Conservation (phyloP, 1,140 invertebrate species). For the Drosophila oshimai region DNA sequence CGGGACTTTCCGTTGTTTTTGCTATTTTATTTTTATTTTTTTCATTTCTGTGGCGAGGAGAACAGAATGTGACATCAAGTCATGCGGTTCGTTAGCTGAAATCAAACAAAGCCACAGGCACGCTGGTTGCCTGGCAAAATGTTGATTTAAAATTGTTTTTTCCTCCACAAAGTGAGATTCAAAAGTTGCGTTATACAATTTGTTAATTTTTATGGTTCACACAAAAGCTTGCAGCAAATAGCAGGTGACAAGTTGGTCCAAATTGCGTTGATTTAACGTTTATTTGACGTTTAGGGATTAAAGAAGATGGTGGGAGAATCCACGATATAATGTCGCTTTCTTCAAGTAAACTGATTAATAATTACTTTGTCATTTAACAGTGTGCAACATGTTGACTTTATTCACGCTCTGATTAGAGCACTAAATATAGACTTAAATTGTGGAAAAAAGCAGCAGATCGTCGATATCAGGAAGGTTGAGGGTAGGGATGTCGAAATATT, state of each 20-base stretch:
- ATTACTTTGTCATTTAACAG: slow-evolving; percentile 24
- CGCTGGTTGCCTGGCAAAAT: slow-evolving; percentile 16
- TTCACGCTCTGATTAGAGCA: slow-evolving; percentile 63
- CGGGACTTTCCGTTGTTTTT: slow-evolving; percentile 17
- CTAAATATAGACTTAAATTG: slow-evolving; percentile 52
- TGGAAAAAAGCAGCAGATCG: not conserved
- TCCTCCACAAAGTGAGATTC: not conserved
- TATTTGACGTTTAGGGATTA: not conserved
- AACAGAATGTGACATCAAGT: slow-evolving; percentile 54
- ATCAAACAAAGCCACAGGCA: slow-evolving; percentile 44
- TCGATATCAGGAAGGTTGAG: slow-evolving; percentile 17
- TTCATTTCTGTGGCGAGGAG: slow-evolving; percentile 18
- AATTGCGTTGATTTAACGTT: slow-evolving; percentile 4
- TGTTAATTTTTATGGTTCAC: slow-evolving; percentile 45
- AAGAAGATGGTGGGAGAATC: not conserved
- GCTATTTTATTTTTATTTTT: not conserved
- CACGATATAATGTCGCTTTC: not conserved
- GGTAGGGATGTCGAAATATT: too few relatives aligned
- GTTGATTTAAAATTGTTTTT: slow-evolving; percentile 34
- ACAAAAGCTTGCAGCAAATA: slow-evolving; percentile 23
- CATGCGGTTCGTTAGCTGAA: slow-evolving; percentile 61
- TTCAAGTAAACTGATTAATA: slow-evolving; percentile 1
- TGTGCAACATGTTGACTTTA: slow-evolving; percentile 40
- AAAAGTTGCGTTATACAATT: slow-evolving; percentile 35
- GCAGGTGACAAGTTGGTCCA: slow-evolving; percentile 22